Conservation (phyloP, 1,140 invertebrate genomes). For the Sycophaga agraensis region DNA sequence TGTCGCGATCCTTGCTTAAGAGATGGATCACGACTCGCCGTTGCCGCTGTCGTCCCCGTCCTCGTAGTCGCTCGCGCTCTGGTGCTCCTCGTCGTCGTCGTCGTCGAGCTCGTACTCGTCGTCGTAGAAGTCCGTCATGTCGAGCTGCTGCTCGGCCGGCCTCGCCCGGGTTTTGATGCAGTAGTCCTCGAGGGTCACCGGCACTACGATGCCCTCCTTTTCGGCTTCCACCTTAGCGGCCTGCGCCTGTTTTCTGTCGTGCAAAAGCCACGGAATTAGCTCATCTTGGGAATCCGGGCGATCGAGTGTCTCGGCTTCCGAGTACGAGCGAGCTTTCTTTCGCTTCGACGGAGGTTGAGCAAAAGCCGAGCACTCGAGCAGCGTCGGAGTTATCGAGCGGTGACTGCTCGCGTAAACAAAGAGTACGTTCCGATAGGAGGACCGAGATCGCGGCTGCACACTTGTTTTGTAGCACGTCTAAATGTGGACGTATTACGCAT, state of each 20-base stretch:
- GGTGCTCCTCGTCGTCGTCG: conserved; percentile 65
- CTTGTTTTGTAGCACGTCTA: too few relatives aligned
- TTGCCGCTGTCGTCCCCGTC: conserved; percentile 82
- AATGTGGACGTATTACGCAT: too few relatives aligned
- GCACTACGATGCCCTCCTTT: conserved; percentile 94
- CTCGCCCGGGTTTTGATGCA: conserved; percentile 88
- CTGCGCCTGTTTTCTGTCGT: conserved; percentile 92
- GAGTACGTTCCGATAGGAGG: too few relatives aligned
- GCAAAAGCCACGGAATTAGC: too few relatives aligned
- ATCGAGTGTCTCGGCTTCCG: not conserved
- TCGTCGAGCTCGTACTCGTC: conserved; percentile 85
- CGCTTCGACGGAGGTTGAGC: not conserved
- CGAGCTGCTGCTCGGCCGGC: conserved; percentile 74
- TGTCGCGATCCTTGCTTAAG: conserved; percentile 31
- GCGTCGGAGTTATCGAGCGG: too few relatives aligned
- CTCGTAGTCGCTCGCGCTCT: conserved; percentile 66
- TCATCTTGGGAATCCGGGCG: too few relatives aligned
- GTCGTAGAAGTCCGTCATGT: conserved; percentile 92
- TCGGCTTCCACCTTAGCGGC: conserved; percentile 92
- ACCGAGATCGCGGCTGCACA: too few relatives aligned
- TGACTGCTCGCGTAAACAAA: too few relatives aligned
- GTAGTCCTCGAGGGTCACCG: conserved; percentile 97
- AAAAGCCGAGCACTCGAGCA: too few relatives aligned
- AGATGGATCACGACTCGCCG: conserved; percentile 66
- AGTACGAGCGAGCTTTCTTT: not conserved